Percentiles rank a stretch among this genome's conserved stretches.
Evolutionary conservation across 2,888 invertebrate genomes (phyloP).

Genomic region (Gibbula magus): DNA sequence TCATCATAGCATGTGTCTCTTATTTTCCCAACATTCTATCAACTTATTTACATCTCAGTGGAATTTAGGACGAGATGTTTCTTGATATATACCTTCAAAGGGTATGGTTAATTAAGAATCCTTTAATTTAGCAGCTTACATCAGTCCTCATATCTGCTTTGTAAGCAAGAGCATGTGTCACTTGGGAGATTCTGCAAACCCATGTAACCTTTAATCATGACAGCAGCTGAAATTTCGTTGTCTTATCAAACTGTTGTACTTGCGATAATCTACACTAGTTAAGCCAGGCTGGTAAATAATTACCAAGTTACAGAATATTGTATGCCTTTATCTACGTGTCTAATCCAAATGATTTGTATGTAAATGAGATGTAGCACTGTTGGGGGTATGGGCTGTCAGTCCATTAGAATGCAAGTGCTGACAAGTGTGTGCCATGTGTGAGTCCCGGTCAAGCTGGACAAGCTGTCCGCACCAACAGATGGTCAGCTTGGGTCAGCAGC

Average conservation of each 20-base stretch:
- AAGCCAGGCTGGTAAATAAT: constrained; percentile 12
- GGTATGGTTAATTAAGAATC: too few species aligned
- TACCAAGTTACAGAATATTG: not conserved
- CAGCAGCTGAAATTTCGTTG: constrained; percentile 9
- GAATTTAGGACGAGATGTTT: too few species aligned
- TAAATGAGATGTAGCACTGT: constrained; percentile 8
- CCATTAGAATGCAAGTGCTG: not conserved
- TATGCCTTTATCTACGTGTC: constrained; percentile 8
- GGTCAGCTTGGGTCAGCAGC: not conserved
- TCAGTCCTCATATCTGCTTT: too few species aligned
- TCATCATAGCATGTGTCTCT: too few species aligned
- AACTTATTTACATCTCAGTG: too few species aligned
- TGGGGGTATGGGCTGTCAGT: not conserved
- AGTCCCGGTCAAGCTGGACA: not conserved
- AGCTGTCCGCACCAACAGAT: not conserved
- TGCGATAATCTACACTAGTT: not conserved
- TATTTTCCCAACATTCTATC: too few species aligned
- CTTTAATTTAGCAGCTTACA: too few species aligned
- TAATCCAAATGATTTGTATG: constrained; percentile 8
- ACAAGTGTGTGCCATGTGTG: constrained; percentile 23
- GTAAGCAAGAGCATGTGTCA: not conserved
- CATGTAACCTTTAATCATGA: not conserved
- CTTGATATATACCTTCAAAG: too few species aligned
- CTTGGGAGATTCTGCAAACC: not conserved
- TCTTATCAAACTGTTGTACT: not conserved